Base-by-base conservation (phyloP, 2,113 vertebrate species). In the Megaceryle maxima region DNA sequence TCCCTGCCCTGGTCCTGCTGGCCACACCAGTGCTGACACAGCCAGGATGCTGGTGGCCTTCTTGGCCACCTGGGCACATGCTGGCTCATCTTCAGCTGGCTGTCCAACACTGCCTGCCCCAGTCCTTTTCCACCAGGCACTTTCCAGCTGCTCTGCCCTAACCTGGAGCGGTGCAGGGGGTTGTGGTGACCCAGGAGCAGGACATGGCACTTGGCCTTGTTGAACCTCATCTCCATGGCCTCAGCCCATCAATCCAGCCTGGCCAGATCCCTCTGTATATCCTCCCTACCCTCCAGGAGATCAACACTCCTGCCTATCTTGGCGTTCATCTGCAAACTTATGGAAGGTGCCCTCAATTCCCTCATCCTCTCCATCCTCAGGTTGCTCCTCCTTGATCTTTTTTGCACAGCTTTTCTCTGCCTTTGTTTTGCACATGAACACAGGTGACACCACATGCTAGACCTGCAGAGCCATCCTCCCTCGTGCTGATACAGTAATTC, bases 401-500 rank as follows among this genome's bases (percentile, higher is more conserved):
- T n/a, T 37, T 25, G 50, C 26, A 11, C 15, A 35, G 67, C 50
- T 81, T 29, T 69, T 26, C 73, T 62, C 55, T 44, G 55, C 68
- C 50, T 46, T 8, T 24, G 57, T 13, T 48, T 74, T 20, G 59
- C 17, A 25, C 18, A 16, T 33, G 0, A 13, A 20, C 31, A 5
- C 3, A 15, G 20, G 2, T 3, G 20, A 14, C 3, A 2, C 18
- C 17, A 0, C 29, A 2, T 4, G 31, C 46, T 37, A 83, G 63
- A 41, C 8, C 56, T 4, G 57, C 39, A 6, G 9, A 67, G 56
- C 22, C 17, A 31, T 56, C 62, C 12, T n/a, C 39, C 56, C 56
- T 64, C 3, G 0, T 11, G 2, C 6, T 0, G 21, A 35, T 11
- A 2, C 0, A 1, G 24, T 5, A 63, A 79, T 17, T 63, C 50